A percentile compares a stretch with the other conserved stretches of the same genome.
phyloP scores from a whole-genome alignment of 2,113 vertebrate species.

The Callopanchax toddi region DNA sequence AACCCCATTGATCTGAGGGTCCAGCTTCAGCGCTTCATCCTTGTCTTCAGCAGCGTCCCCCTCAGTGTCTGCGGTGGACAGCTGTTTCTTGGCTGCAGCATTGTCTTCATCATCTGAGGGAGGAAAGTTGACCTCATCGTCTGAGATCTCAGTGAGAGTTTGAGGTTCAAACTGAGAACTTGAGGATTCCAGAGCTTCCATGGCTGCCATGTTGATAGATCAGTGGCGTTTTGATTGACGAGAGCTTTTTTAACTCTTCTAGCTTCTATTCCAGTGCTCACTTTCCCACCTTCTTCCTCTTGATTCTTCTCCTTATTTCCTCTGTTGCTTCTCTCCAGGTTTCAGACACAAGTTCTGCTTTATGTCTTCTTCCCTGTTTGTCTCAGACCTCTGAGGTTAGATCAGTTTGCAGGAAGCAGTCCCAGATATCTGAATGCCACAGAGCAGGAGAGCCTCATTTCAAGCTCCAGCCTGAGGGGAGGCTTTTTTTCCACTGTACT shows the following conservation, averaged over 20 bases:
- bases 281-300: slow-evolving; percentile 41
- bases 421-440: slow-evolving; percentile 73
- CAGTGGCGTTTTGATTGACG: background rate
- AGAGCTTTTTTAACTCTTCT: slow-evolving; percentile 8
- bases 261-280: background rate
- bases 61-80: slow-evolving; percentile 34
- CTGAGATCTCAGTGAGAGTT: slow-evolving; percentile 78
- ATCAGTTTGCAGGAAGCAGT: slow-evolving; percentile 51
- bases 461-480: slow-evolving; percentile 65
- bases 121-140: slow-evolving; percentile 77
- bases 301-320: background rate
- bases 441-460: slow-evolving; percentile 70
- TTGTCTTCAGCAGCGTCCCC: slow-evolving; percentile 29
- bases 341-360: slow-evolving; percentile 19
- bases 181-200: slow-evolving; percentile 73
- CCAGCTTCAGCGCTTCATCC: slow-evolving; percentile 39
- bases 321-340: slow-evolving; percentile 25
- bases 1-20: slow-evolving; percentile 87
- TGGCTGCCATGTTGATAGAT: slow-evolving; percentile 64
- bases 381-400: slow-evolving; percentile 48
- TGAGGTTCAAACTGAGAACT: slow-evolving; percentile 63
- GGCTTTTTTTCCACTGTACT: slow-evolving; percentile 64
- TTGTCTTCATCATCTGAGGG: slow-evolving; percentile 77
- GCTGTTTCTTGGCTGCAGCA: slow-evolving; percentile 51
- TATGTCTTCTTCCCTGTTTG: slow-evolving; percentile 33